Conservation (phyloP, 2,797 vertebrate genomes). For the Sus cebifrons region DNA sequence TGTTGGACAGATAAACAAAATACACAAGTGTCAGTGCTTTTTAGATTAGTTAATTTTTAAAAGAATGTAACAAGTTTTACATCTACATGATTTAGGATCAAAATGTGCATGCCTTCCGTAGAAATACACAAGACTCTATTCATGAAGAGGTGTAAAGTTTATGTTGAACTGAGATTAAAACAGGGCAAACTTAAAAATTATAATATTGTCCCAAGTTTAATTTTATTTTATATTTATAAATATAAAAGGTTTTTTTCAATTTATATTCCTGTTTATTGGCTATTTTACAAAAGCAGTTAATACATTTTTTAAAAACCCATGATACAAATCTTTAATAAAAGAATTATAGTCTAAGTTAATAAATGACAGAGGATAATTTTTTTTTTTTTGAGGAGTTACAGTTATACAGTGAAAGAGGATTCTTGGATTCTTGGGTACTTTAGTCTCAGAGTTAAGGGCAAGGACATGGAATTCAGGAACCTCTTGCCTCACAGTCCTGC, state of each 20-base stretch:
- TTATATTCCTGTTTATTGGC: neutral
- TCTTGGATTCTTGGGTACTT: neutral
- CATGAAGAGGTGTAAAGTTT: neutral
- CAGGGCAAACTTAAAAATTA: neutral
- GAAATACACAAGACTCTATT: neutral
- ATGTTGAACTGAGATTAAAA: neutral
- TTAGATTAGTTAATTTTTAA: neutral
- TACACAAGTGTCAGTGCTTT: neutral
- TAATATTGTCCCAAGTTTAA: neutral
- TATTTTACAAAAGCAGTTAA: neutral
- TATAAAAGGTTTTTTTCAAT: too few relatives aligned
- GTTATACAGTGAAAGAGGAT: neutral
- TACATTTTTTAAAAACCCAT: neutral
- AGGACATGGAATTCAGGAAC: fast-evolving
- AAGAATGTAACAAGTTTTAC: neutral
- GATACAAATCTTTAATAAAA: conserved; percentile 2
- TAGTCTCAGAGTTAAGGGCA: neutral
- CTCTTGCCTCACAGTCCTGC: neutral
- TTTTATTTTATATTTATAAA: neutral
- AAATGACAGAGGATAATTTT: neutral
- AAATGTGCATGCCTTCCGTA: neutral
- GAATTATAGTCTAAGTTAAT: neutral
- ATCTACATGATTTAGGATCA: neutral
- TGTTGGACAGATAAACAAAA: neutral
- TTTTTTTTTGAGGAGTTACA: neutral